Conservation (phyloP, 1,140 invertebrate species). For the Polypedilum pembai region DNA sequence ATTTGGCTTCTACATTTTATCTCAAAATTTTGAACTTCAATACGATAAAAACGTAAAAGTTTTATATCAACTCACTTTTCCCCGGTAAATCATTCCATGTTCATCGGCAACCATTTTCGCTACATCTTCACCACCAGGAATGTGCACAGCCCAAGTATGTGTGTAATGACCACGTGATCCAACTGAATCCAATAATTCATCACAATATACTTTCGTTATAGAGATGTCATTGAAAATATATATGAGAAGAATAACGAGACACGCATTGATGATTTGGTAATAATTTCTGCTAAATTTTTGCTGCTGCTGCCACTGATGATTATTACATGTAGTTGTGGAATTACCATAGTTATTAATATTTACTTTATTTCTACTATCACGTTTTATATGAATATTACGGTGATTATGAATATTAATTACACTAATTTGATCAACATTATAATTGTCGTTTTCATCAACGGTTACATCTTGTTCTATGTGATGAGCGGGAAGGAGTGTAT, state of each 20-base stretch:
- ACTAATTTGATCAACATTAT: slow-evolving; percentile 15
- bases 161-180: slow-evolving; percentile 48
- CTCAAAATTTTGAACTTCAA: no score
- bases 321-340: not conserved
- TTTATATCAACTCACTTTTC: slow-evolving; percentile 63
- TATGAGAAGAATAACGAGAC: not conserved
- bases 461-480: not conserved
- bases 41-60: no score
- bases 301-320: not conserved
- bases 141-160: slow-evolving; percentile 63
- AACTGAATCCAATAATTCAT: slow-evolving; percentile 27
- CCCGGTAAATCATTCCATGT: slow-evolving; percentile 60
- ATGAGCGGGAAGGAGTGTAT: slow-evolving; percentile 7
- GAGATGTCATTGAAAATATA: not conserved
- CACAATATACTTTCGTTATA: slow-evolving; percentile 20
- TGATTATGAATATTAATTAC: slow-evolving; percentile 21
- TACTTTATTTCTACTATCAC: slow-evolving; percentile 21
- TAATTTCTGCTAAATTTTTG: not conserved
- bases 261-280: slow-evolving; percentile 11
- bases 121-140: slow-evolving; percentile 51
- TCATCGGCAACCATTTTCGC: slow-evolving; percentile 55
- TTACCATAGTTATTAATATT: not conserved
- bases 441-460: not conserved
- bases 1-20: no score
- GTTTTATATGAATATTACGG: slow-evolving; percentile 25